Base-by-base conservation (phyloP, 2,888 invertebrate species). In the Maniola hyperantus region DNA sequence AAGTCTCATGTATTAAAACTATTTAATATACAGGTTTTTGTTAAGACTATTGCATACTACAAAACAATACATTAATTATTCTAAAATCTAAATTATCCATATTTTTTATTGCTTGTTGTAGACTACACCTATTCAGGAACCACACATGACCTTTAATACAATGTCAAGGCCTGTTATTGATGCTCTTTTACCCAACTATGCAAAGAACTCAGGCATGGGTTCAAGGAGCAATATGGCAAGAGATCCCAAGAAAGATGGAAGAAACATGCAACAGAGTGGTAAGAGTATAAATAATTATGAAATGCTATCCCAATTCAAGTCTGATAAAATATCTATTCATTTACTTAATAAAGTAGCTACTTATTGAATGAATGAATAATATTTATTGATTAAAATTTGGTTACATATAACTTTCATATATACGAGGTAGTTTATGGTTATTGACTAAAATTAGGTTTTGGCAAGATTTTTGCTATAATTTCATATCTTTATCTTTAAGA, bases 231-330 rank as follows among this genome's bases (percentile, higher is more conserved):
- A 85, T 67, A 72, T 80, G 20, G 78, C 84, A 26, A 80, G 90
- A 54, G 91, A 91, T 59, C 77, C 82, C 54, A 92, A 91, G 77
- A 91, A 89, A 75, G 91, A 91, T 78, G 84, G 85, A 42, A 83
- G 89, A 68, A 89, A 80, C 72, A 79, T 87, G 72, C 69, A 79
- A 55, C 75, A 82, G 63, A 82, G 83, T 76, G 84, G 88, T 88
- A 78, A 80, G n/a, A n/a, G 75, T 66, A 62, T 2, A 46, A 46
- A 46, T 46, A 15, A 46, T 46, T 46, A 46, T n/a, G 46, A 15
- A 15, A 15, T 46, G 6, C 6, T 46, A 46, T 26, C 26, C 4
- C 8, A 34, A 6, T 34, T 34, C 34, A 7, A 34, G 6, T 7
- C 34, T 34, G 34, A 34, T 34, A 34, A 34, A 34, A 34, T 7